Evolutionary conservation across 2,797 vertebrate species (phyloP).

Genomic region (Carapus acus): DNA sequence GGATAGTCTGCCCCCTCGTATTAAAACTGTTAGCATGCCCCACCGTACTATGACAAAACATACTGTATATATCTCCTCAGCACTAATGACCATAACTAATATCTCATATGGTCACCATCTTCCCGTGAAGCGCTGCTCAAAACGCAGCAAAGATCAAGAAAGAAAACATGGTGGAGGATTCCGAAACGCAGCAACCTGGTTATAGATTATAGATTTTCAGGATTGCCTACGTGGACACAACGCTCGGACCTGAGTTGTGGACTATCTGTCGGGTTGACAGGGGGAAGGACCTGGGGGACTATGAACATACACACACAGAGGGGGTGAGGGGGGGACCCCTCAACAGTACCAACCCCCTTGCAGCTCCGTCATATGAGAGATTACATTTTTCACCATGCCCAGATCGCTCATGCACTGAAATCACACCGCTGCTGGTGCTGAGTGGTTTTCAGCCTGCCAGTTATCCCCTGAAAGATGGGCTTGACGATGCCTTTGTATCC

Average conservation of each 20-base stretch:
- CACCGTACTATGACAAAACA: slow-evolving; percentile 53
- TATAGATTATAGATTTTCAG: slow-evolving; percentile 46
- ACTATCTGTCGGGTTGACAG: no score
- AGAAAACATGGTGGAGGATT: slow-evolving; percentile 25
- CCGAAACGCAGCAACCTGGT: slow-evolving; percentile 38
- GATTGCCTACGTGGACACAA: slow-evolving; percentile 42
- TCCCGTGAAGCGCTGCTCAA: slow-evolving; percentile 44
- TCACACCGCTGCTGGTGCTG: slow-evolving; percentile 56
- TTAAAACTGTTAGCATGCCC: slow-evolving; percentile 59
- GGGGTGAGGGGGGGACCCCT: slow-evolving; percentile 26
- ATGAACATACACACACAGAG: slow-evolving; percentile 23
- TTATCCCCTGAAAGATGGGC: slow-evolving; percentile 73
- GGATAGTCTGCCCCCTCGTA: slow-evolving; percentile 55
- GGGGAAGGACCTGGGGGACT: no score
- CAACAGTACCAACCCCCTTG: no score
- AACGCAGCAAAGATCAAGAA: slow-evolving; percentile 34
- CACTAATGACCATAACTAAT: slow-evolving; percentile 57
- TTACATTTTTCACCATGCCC: slow-evolving; percentile 60
- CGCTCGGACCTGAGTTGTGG: slow-evolving; percentile 26
- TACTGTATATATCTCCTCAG: slow-evolving; percentile 54
- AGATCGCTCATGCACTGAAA: slow-evolving; percentile 65
- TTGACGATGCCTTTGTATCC: slow-evolving; percentile 70
- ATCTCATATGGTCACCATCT: slow-evolving; percentile 44
- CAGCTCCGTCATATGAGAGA: slow-evolving; percentile 57
- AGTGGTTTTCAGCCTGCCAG: slow-evolving; percentile 71